Base-by-base conservation (phyloP, 2,113 vertebrate genomes). In the Hypocryptadius cinnamomeus region DNA sequence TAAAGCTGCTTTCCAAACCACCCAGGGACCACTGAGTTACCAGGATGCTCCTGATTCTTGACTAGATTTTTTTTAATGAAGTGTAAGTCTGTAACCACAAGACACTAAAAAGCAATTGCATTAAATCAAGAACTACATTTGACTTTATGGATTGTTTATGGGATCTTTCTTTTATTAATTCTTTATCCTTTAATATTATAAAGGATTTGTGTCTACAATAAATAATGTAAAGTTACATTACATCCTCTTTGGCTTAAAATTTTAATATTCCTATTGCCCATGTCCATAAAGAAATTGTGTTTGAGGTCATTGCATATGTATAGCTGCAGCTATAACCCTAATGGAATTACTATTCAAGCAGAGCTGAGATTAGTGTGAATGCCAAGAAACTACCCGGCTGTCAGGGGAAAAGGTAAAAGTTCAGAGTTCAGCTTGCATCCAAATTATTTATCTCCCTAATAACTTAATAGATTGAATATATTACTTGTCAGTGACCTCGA, bases 401-500 rank as follows among this genome's bases (percentile, higher is more conserved):
- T 94, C 57, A 82, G 98, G 98, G 97, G 97, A 98, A 98, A 97
- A 98, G 98, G 98, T 98, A 98, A 98, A 97, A 98, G 99, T 98
- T 98, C 98, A 98, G 97, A 98, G 99, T 98, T 98, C 98, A 98
- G 95, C 97, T 87, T 86, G 96, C 97, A 98, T 98, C 97, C 98
- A 98, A 98, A 98, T 98, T 99, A 98, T 99, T 99, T 99, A 98
- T 99, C 98, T 98, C 98, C 98, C 97, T 99, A 98, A 99, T 99
- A 99, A 98, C 98, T 97, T 98, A 98, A 98, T 98, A 97, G 98
- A 97, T 97, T 97, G 96, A 97, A 98, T 97, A 98, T 98, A 98
- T 98, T 98, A 98, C 96, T 97, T 79, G 98, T 98, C 97, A 97
- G 96, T 98, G 98, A 99, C 98, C 98, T 98, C 97, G 96, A 97